Base-by-base conservation (phyloP, 2,113 vertebrate species). In the Ciconia boyciana region DNA sequence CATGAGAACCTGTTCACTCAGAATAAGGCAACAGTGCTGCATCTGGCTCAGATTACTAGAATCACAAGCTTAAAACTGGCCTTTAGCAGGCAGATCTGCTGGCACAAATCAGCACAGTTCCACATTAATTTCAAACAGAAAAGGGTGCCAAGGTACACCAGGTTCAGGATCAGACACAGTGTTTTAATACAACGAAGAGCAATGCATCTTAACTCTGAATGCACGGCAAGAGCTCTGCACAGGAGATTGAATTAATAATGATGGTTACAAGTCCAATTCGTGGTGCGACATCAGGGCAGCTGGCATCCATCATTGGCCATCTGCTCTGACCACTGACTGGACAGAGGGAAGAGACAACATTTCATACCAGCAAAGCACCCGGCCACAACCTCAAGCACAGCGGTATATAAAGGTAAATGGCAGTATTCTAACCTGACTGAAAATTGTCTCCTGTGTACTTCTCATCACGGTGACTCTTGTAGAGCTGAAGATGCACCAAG, bases 351-450 rank as follows among this genome's bases (percentile, higher is more conserved):
- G 69, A 82, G 31, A 65, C 11, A 96, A 44, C 49, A 44, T 49
- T 55, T 70, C 36, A 48, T 24, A 72, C 22, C 29, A 74, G 28
- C 69, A 87, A 71, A 91, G 65, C 61, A 52, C 31, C 34, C 4
- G 0, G 1, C 55, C 54, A 77, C 0, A 3, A 78, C 51, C 31
- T 89, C 62, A 26, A 54, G 77, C 72, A 62, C 60, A 61, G 66
- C 0, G 0, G 19, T 61, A 79, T 61, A 46, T 61, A 89, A 79
- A 94, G 36, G 76, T 81, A 96, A 96, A 95, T 19, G 2, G 14
- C 18, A 79, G 29, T 39, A 49, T 64, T 96, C 98, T 97, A 92
- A 99, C 99, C 99, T 99, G 99, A 98, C 62, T 99, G 99, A 90
- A 98, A 98, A 93, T 98, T 98, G 84, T 99, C 99, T 94, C 98